A percentile compares a stretch with the other conserved stretches of the same genome.
These are phyloP conservation scores for Saxicola maurus DNA, from an alignment of 2,797 vertebrate genomes.

Conservation along the genomic window DNA sequence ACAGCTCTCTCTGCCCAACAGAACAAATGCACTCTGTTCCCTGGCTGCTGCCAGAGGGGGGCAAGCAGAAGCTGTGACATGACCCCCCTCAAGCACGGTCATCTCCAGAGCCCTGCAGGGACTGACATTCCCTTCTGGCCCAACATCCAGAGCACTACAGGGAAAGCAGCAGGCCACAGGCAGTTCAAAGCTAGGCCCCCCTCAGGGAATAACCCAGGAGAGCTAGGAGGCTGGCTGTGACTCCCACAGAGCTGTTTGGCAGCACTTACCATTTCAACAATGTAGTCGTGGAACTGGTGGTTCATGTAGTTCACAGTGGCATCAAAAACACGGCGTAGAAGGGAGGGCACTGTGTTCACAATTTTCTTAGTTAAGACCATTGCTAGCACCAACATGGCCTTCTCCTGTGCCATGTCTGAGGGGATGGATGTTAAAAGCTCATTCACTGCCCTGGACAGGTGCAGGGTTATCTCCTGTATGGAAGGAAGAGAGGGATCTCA, in stretches of 20 bases:
- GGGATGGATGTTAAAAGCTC: background rate
- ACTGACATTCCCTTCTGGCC: background rate
- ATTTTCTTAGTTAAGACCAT: conserved; percentile 84
- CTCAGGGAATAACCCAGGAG: background rate
- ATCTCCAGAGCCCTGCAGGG: background rate
- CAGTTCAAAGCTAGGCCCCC: background rate
- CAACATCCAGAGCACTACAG: background rate
- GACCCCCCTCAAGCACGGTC: background rate
- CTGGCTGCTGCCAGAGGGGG: background rate
- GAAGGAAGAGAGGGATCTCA: background rate
- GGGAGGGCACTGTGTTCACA: conserved; percentile 65
- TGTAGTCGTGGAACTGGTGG: conserved; percentile 13
- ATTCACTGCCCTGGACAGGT: conserved; percentile 67
- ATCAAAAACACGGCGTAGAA: conserved; percentile 71
- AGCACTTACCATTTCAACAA: conserved; percentile 46
- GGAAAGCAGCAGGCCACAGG: background rate
- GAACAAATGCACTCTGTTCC: background rate
- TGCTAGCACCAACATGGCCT: conserved; percentile 71
- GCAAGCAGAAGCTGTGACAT: background rate
- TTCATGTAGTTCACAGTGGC: conserved; percentile 70
- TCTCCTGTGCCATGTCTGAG: conserved; percentile 73
- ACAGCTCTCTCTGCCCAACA: background rate
- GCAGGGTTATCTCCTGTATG: conserved; percentile 65
- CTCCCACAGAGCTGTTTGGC: accelerated
- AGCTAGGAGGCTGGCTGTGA: background rate